Percentiles rank a stretch among this genome's conserved stretches.
These are phyloP conservation scores for Piezodorus guildinii DNA, from an alignment of 1,140 invertebrate species.

Conservation along the genomic window DNA sequence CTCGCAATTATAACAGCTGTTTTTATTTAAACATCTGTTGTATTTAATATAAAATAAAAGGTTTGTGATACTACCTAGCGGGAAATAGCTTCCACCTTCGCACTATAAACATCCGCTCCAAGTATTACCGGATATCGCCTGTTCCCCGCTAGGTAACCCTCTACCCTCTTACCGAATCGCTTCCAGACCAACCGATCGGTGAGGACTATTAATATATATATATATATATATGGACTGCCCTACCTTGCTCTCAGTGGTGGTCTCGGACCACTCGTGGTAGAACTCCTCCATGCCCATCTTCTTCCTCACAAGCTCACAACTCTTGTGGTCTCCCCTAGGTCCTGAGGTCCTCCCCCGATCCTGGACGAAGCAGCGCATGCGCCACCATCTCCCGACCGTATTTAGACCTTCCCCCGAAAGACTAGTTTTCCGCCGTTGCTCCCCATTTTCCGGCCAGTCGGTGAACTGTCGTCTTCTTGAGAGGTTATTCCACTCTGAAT, in stretches of 20 bases:
- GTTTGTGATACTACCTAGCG: no score
- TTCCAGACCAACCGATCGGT: no score
- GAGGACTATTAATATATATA: no score
- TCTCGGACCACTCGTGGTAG: background rate
- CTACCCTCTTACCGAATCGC: no score
- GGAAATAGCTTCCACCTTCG: no score
- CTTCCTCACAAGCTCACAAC: background rate
- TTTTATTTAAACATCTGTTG: no score
- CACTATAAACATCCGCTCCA: no score
- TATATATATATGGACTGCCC: no score
- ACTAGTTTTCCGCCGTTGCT: background rate
- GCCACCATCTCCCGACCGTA: background rate
- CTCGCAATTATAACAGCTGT: no score
- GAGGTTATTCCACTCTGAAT: background rate
- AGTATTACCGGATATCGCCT: no score
- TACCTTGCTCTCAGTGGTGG: background rate
- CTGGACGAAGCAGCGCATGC: background rate
- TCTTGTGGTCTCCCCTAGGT: background rate
- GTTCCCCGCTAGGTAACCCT: no score
- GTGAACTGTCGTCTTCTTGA: background rate
- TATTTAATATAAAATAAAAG: no score
- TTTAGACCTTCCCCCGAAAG: background rate
- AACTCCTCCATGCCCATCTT: conserved; percentile 7
- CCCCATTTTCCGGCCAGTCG: background rate
- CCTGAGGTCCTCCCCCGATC: background rate